These are phyloP conservation scores for Glareola pratincola DNA, from an alignment of 2,113 vertebrate species.

Conservation along the genomic window DNA sequence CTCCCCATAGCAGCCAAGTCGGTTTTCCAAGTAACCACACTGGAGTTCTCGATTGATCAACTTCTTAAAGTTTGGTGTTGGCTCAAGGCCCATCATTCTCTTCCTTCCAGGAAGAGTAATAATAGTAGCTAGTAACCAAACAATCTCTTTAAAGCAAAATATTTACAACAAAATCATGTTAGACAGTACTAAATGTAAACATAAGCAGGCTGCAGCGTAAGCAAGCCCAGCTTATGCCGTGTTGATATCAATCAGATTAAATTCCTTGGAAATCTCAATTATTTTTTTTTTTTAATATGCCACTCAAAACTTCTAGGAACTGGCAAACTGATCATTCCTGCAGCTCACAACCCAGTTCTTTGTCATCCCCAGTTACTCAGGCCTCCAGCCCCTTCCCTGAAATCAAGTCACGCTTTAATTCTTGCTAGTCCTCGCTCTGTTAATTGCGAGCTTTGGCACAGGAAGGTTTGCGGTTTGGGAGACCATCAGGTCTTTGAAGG, in stretches of 20 bases:
- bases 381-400: neutral
- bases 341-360: neutral
- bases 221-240: neutral
- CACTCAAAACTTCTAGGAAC: neutral
- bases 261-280: neutral
- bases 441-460: neutral
- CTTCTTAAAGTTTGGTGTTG: neutral
- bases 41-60: neutral
- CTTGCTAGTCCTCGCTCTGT: neutral
- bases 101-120: conserved; percentile 58
- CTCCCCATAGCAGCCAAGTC: neutral
- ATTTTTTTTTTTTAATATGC: neutral
- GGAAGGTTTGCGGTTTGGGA: neutral
- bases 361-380: neutral
- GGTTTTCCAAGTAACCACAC: neutral
- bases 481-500: neutral
- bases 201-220: neutral
- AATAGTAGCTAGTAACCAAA: conserved; percentile 45
- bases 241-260: neutral
- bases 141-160: conserved; percentile 45
- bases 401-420: neutral
- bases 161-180: conserved; percentile 33
- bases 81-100: conserved; percentile 15
- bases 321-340: neutral
- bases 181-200: neutral